Evolutionary conservation across 2,113 vertebrate genomes (phyloP).

Genomic region (Anoura caudifer): DNA sequence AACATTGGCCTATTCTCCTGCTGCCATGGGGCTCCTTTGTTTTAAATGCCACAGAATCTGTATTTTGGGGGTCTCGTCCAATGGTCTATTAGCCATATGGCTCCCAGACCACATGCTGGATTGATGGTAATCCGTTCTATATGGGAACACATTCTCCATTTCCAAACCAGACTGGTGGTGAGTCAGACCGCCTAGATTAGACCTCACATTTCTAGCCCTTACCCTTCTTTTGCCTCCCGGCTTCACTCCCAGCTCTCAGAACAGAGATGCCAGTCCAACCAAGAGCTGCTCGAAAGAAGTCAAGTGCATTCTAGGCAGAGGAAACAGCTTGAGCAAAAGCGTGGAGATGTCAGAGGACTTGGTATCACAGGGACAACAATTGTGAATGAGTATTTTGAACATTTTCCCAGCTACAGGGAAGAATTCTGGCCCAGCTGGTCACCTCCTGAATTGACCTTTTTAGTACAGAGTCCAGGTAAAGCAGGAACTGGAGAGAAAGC

Average conservation of each 20-base stretch:
- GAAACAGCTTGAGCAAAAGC: neutral
- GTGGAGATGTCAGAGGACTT: neutral
- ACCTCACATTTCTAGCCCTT: neutral
- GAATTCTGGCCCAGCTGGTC: neutral
- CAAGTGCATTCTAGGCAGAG: neutral
- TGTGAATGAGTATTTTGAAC: neutral
- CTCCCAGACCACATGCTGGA: neutral
- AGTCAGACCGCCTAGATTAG: neutral
- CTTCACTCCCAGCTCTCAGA: neutral
- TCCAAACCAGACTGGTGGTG: neutral
- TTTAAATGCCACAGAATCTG: neutral
- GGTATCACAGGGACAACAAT: neutral
- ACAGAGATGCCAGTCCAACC: neutral
- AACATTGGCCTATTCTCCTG: neutral
- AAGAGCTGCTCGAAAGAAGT: neutral
- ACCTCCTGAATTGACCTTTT: neutral
- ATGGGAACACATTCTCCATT: neutral
- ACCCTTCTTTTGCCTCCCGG: neutral
- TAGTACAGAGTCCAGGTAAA: neutral
- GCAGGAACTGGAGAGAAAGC: neutral
- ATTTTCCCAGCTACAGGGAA: neutral
- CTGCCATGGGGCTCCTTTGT: neutral
- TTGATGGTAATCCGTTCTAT: neutral
- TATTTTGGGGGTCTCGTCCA: neutral
- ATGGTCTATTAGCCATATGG: neutral